Conservation (phyloP, 2,113 vertebrate species). For the Neolamprologus devosi region DNA sequence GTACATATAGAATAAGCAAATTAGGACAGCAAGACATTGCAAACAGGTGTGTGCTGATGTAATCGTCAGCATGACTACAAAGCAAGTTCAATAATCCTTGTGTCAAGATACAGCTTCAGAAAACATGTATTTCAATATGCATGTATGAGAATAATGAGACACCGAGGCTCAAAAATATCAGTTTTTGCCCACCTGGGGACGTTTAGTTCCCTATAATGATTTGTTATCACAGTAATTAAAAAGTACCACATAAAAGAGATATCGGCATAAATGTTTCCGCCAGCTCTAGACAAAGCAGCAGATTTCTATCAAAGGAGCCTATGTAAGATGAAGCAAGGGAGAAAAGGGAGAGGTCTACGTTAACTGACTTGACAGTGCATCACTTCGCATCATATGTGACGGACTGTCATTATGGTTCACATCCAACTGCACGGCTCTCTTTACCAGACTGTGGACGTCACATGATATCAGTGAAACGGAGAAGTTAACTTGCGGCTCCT, state of each 20-base stretch:
- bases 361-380: slow-evolving; percentile 37
- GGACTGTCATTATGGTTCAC: slow-evolving; percentile 48
- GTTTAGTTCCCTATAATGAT: background rate
- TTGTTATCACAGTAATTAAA: background rate
- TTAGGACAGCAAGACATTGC: background rate
- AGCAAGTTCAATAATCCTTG: background rate
- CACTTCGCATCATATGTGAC: slow-evolving; percentile 46
- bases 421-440: slow-evolving; percentile 42
- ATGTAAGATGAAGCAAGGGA: background rate
- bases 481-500: slow-evolving; percentile 55
- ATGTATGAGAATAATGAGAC: background rate
- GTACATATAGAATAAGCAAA: background rate
- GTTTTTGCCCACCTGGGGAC: background rate
- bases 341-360: background rate
- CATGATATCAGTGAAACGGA: slow-evolving; percentile 58
- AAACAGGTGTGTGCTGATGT: background rate
- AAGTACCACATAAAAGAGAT: background rate
- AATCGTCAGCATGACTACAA: background rate
- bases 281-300: background rate
- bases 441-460: slow-evolving; percentile 62
- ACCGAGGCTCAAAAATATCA: background rate
- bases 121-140: background rate
- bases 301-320: background rate
- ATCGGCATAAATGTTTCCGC: background rate
- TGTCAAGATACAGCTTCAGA: background rate